Evolutionary conservation across 2,113 vertebrate genomes (phyloP), one percentile per base, ranked within the genome.

Genomic region (Tragelaphus scriptus): DNA sequence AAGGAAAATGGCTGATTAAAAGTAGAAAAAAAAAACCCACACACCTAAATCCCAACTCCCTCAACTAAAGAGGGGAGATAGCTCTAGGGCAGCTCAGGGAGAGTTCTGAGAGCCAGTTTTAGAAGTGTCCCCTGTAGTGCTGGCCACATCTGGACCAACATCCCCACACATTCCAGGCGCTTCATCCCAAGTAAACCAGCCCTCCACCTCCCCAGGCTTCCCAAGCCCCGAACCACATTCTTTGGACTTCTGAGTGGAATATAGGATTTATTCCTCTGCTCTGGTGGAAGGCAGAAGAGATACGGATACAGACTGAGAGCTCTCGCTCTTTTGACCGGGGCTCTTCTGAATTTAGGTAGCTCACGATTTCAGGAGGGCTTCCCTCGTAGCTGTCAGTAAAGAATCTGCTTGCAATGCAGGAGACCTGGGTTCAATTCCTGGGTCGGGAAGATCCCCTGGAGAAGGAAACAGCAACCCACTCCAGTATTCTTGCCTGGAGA

Each of bases 1-100:
- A 96, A 95, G 89, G 93, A 97, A 96, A 97, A 97, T 81, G 93
- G 94, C 56, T 96, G 91, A 96, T 96, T 59, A 89, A 94, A 97
- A 68, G n/a, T 90, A 65, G 87, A 68, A 36, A 36, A 36, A 61
- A 36, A 61, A 85, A 30, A 32, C 7, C 8, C 85, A 47, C 36
- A 93, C 17, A 95, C 87, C 97, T 91, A 96, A 90, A 93, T 94
- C 63, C 89, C 79, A 97, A 86, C 85, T 56, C 82, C 49, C 91
- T 93, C 71, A 47, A 47, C n/a, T 86, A 55, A 89, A 53, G 47
- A 55, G 79, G 15, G 47, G 61, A 36, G 87, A 85, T 53, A 81
- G 85, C 58, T 30, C 49, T 3, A 40, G 68, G 59, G 85, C 44
- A 88, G 90, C 47, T 85, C 32, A 8, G n/a, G 30, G 56, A 75